These are phyloP conservation scores for Cephus runcator DNA, from an alignment of 2,888 invertebrate species.

Conservation along the genomic window DNA sequence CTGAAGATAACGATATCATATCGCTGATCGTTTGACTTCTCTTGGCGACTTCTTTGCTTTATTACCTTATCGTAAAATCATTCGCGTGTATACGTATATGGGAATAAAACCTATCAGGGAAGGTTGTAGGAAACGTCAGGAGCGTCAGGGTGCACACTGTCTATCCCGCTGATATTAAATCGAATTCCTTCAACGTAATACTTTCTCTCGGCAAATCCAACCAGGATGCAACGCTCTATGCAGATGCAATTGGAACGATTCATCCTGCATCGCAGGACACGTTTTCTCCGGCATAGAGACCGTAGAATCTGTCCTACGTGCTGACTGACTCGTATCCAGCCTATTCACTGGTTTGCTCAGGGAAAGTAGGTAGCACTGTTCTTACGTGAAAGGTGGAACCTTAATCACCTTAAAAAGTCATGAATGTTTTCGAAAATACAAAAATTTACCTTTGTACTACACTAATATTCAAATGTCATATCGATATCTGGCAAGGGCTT, in stretches of 20 bases:
- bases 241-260: background rate
- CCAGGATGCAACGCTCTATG: background rate
- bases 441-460: background rate
- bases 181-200: background rate
- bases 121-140: background rate
- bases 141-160: background rate
- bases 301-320: background rate
- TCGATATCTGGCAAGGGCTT: background rate
- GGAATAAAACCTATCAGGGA: background rate
- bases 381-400: background rate
- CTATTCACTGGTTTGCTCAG: background rate
- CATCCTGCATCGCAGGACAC: background rate
- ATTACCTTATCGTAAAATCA: background rate
- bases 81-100: background rate
- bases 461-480: background rate
- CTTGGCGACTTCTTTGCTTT: slow-evolving; percentile 36
- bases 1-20: slow-evolving; percentile 42
- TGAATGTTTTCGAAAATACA: background rate
- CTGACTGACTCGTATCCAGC: background rate
- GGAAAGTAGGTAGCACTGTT: background rate
- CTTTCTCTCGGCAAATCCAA: background rate
- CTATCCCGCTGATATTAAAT: background rate
- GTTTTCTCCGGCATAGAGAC: background rate
- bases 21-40: slow-evolving; percentile 45
- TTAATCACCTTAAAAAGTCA: background rate